A percentile compares a stretch with the other conserved stretches of the same genome.
These are phyloP conservation scores for Parnassius apollo DNA, from an alignment of 2,888 invertebrate species.

Conservation along the genomic window DNA sequence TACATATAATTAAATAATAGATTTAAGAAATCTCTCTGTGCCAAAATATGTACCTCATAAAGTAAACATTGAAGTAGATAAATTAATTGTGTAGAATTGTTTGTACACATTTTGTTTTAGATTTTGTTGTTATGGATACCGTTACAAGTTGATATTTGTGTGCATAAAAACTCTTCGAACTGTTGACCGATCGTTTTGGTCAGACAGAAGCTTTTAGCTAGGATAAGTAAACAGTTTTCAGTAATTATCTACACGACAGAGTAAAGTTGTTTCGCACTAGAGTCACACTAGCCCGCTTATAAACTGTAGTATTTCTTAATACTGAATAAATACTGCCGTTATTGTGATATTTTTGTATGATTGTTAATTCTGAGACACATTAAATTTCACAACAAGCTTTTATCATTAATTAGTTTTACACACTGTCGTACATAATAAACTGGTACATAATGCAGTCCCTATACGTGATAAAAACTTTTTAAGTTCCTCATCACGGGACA, in stretches of 20 bases:
- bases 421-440: too few relatives aligned
- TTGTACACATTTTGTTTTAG: constrained; percentile 62
- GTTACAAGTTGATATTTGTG: constrained; percentile 29
- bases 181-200: background rate
- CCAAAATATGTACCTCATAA: constrained; percentile 91
- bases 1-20: constrained; percentile 74
- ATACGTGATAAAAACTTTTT: too few relatives aligned
- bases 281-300: constrained; percentile 22
- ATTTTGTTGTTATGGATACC: constrained; percentile 43
- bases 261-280: background rate
- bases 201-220: constrained; percentile 12
- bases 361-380: constrained; percentile 19
- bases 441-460: too few relatives aligned
- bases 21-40: constrained; percentile 85
- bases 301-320: constrained; percentile 18
- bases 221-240: constrained; percentile 7
- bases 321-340: constrained; percentile 34
- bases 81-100: constrained; percentile 65
- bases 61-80: constrained; percentile 76
- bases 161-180: constrained; percentile 8
- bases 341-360: constrained; percentile 38
- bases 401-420: too few relatives aligned
- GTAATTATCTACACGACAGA: background rate
- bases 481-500: too few relatives aligned
- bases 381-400: background rate